phyloP scores from a whole-genome alignment of 30 jellyfish, hydroid and myxozoan species.

The Chironex yamaguchii region DNA sequence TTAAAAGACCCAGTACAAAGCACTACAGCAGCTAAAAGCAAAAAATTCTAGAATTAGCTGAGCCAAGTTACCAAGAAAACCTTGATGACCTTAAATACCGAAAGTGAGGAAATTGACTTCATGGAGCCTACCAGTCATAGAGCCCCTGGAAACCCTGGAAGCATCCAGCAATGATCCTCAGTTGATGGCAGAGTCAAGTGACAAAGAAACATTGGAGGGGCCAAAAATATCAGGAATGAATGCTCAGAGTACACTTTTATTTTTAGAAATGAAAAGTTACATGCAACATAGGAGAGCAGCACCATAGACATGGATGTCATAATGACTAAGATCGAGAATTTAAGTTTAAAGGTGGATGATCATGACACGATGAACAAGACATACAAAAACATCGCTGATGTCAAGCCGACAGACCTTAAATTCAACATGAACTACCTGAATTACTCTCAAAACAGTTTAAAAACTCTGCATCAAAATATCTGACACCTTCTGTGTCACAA shows the following conservation, averaged over 20 bases:
- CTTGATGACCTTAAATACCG: slow-evolving; percentile 17
- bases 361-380: no score
- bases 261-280: no score
- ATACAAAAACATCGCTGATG: no score
- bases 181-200: slow-evolving; percentile 22
- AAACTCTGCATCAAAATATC: neutral
- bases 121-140: slow-evolving; percentile 15
- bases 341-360: no score
- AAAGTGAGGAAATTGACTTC: slow-evolving; percentile 6
- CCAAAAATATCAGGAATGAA: slow-evolving; percentile 8
- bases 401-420: no score
- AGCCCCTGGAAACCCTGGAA: slow-evolving; percentile 28
- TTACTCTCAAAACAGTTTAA: no score
- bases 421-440: no score
- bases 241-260: slow-evolving; percentile 14
- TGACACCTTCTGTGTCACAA: neutral
- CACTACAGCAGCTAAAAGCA: slow-evolving; percentile 28
- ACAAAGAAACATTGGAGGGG: slow-evolving; percentile 16
- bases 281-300: no score
- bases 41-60: slow-evolving; percentile 12
- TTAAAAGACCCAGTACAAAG: slow-evolving; percentile 5
- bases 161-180: slow-evolving; percentile 26
- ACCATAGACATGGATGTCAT: no score
- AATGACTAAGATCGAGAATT: no score
- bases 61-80: slow-evolving; percentile 15